Evolutionary conservation across 1,140 invertebrate species (phyloP), one percentile per base, ranked within the genome.

Genomic region (Pantala flavescens): DNA sequence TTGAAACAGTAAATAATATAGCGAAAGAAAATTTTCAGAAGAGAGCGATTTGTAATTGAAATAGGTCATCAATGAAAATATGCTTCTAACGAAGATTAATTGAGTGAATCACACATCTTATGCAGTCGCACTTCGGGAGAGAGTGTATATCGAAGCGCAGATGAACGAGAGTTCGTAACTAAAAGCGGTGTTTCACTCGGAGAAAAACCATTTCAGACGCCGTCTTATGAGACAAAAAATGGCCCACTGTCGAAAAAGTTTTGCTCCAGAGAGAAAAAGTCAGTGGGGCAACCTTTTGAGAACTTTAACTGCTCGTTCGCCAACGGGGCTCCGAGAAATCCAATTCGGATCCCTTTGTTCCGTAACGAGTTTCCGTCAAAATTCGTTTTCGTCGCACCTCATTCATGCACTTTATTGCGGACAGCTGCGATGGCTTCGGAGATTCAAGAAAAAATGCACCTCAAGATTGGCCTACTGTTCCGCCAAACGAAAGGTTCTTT

Each of bases 221-320:
- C n/a, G 49, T 19, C 49, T 63, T 21, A 7, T 63, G 49, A 14
- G 49, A 21, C 49, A 63, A 63, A 63, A 63, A 63, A 63, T 19
- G n/a, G n/a, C 16, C 49, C n/a, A 21, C 49, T 63, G 49, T 63
- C 49, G 49, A 63, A 63, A 63, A 63, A 19, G 1, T 63, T 63
- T 63, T 63, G 49, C 49, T 63, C 49, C 49, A 63, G n/a, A 63
- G 49, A 12, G 49, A 21, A 63, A 63, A 63, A 63, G 49, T 63
- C 49, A 63, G 49, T 63, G 49, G 49, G 49, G 16, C 49, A 63
- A 21, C 49, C 49, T 7, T 5, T 63, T 19, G 12, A 63, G 12
- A 63, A 19, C 49, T 63, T 63, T 63, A 63, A 63, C 49, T 63
- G 12, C 49, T 63, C 49, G 16, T 16, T 21, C 14, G 49, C 49